A percentile compares a stretch with the other conserved stretches of the same genome.
Evolutionary conservation across 2,888 invertebrate genomes (phyloP).

Genomic region (Microdon myrmicae): DNA sequence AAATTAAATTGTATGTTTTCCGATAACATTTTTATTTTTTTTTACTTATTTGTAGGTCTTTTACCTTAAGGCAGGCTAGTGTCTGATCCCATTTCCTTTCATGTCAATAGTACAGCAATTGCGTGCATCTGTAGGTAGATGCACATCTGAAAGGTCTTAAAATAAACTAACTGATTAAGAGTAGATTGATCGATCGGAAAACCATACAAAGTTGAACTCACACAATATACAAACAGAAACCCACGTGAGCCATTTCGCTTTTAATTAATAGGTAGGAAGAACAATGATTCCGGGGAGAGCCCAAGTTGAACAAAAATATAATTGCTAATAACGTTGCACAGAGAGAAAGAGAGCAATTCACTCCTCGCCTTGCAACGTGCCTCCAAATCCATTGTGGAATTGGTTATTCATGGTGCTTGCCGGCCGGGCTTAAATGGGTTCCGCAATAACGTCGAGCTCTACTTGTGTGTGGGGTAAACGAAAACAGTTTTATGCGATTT

Average conservation of each 20-base stretch:
- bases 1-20: too few relatives aligned
- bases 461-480: conserved; percentile 30
- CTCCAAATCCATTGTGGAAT: conserved; percentile 28
- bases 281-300: conserved; percentile 32
- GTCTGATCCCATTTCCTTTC: too few relatives aligned
- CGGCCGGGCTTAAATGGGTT: too few relatives aligned
- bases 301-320: conserved; percentile 21
- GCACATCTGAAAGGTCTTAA: conserved; percentile 25
- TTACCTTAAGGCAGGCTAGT: too few relatives aligned
- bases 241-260: conserved; percentile 44
- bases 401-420: conserved; percentile 26
- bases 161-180: too few relatives aligned
- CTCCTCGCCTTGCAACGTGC: neutral
- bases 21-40: too few relatives aligned
- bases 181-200: conserved; percentile 22
- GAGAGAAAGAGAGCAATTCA: conserved; percentile 22
- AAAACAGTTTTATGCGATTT: conserved; percentile 31
- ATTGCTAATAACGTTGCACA: conserved; percentile 36
- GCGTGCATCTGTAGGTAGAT: conserved; percentile 32
- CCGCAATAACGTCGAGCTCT: conserved; percentile 6
- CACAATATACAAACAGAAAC: conserved; percentile 21
- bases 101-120: too few relatives aligned
- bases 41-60: too few relatives aligned
- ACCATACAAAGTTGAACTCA: conserved; percentile 15
- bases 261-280: conserved; percentile 51